Base-by-base conservation (phyloP, 1,140 invertebrate genomes). In the Zaprionus kolodkinae region DNA sequence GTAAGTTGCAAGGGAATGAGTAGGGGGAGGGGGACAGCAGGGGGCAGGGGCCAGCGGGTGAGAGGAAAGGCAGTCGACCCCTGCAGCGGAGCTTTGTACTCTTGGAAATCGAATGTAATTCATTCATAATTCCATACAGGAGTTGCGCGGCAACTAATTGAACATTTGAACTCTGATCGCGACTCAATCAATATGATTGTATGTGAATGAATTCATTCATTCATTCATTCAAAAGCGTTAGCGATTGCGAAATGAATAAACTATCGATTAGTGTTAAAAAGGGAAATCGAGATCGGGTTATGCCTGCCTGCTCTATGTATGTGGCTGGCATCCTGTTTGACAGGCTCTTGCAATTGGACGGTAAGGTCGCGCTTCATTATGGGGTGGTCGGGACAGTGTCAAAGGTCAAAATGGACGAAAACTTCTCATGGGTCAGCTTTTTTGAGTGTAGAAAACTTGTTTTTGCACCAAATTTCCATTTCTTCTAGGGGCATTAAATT, bases 91-190 rank as follows among this genome's bases (percentile, higher is more conserved):
- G n/a, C 11, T 54, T 35, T 40, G 57, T 57, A 68, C 50, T 43
- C 43, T 54, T 45, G 27, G 15, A 17, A 17, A 66, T 33, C 61
- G 56, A 48, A 63, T 64, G 27, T 55, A 57, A 68, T 79, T 80
- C 77, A 89, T 89, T 89, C 85, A 89, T 83, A 84, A 75, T 72
- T 43, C 52, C 52, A 55, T 55, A 62, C 70, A 75, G 80, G 71
- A 82, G 79, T 80, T 85, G n/a, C 59, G 66, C 76, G 65, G 74
- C 79, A 35, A 45, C 64, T 89, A 81, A 88, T 88, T 88, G 78
- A 88, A 78, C 81, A 89, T 81, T 88, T 89, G 85, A 88, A 76
- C 85, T 88, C 85, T 90, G 85, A 85, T 88, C 86, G 75, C 67
- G 55, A 27, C 57, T 72, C 72, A 55, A 77, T 57, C 21, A 72